Evolutionary conservation across 2,113 vertebrate genomes (phyloP), one percentile per base, ranked within the genome.

Genomic region (Cavia aperea): DNA sequence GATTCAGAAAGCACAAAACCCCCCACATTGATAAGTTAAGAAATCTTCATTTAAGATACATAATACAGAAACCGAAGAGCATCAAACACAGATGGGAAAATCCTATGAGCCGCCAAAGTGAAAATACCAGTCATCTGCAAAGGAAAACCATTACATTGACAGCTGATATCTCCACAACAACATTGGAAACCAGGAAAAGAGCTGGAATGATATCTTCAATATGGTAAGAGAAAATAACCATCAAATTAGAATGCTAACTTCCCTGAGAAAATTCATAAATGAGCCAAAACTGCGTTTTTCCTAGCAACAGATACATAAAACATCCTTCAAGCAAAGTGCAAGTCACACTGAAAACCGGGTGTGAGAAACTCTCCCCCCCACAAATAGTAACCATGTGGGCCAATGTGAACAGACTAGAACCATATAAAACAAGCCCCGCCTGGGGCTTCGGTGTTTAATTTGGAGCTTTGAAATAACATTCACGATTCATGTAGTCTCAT

Each of bases 171-270:
- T 81, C 66, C 66, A 87, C 70, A 92, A 68, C 46, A 94, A 90
- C 68, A 81, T 6, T 86, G 70, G 56, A 83, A 94, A 79, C 24
- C 14, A 11, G 6, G 10, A 51, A 81, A 93, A 84, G 51, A 36
- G 6, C 13, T 77, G 43, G 13, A 93, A 51, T 68, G 78, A 66
- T 86, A 70, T 66, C 9, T 90, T 81, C 86, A 94, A 39, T 91
- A 91, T 95, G 79, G 78, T 92, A 66, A 56, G n/a, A 94, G 68
- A 82, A 92, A 94, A 83, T 49, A 87, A 89, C 85, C 85, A 31
- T 83, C 62, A 86, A 91, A 39, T 92, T 92, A 94, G 39, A 96
- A 72, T 86, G 91, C 66, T 93, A 86, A 88, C 88, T 82, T 90
- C 75, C 79, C 5, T 33, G 93, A 68, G 78, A 4, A 81, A 88